These are phyloP conservation scores for Tetraodon nigroviridis DNA, from an alignment of 2,113 vertebrate genomes.

Conservation along the genomic window DNA sequence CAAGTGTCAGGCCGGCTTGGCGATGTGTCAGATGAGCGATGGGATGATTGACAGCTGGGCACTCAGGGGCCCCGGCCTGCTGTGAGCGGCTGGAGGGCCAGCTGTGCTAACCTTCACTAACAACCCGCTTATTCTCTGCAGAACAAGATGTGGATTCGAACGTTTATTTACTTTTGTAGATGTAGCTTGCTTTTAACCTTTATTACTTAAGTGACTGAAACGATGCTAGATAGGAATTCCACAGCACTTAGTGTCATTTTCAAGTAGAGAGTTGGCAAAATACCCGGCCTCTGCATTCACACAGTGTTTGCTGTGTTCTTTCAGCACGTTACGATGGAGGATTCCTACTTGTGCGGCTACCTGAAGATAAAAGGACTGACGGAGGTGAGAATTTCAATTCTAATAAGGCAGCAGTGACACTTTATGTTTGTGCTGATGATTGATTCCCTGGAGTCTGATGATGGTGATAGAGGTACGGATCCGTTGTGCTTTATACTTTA, in stretches of 20 bases:
- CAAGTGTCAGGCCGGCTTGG: slow-evolving; percentile 42
- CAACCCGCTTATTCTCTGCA: not conserved
- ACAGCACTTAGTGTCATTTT: not conserved
- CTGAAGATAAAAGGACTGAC: slow-evolving; percentile 99
- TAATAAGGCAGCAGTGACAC: not conserved
- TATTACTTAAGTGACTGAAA: not conserved
- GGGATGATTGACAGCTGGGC: slow-evolving; percentile 61
- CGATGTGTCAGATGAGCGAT: slow-evolving; percentile 59
- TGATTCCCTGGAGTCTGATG: not conserved
- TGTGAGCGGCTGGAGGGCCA: slow-evolving; percentile 9
- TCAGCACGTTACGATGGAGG: slow-evolving; percentile 97
- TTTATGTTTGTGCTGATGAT: not conserved
- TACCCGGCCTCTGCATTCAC: not conserved
- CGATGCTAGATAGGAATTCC: not conserved
- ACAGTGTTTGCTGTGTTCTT: slow-evolving; percentile 21
- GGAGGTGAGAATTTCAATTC: slow-evolving; percentile 79
- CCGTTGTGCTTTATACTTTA: too few species aligned
- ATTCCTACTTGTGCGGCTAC: slow-evolving; percentile 97
- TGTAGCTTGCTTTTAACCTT: not conserved
- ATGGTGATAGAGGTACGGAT: too few species aligned
- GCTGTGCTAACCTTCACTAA: slow-evolving; percentile 4
- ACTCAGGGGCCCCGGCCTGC: slow-evolving; percentile 47
- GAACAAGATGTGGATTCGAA: too few species aligned
- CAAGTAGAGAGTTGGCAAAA: not conserved
- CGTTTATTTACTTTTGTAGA: not conserved